Conservation (phyloP, 2,113 vertebrate species). For the Desmodus rotundus region DNA sequence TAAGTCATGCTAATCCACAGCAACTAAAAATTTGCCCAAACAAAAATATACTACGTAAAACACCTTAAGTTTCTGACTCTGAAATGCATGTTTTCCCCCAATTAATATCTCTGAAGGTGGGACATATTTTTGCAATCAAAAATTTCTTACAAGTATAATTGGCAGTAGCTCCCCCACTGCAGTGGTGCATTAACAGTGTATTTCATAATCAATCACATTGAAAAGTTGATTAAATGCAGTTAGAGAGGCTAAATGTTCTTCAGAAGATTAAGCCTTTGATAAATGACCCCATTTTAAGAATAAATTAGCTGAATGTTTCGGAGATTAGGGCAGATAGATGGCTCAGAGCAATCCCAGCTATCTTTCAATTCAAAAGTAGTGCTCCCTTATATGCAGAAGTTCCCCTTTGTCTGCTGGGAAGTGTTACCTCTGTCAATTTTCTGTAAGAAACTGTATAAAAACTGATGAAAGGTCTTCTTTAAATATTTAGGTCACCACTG, state of each 20-base stretch:
- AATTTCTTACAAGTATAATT: background rate
- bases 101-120: background rate
- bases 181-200: background rate
- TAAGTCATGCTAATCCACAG: background rate
- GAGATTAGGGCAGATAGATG: background rate
- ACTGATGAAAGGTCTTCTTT: background rate
- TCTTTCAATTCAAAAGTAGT: background rate
- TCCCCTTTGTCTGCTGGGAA: background rate
- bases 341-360: background rate
- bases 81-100: background rate
- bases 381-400: background rate
- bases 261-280: background rate
- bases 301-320: background rate
- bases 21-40: slow-evolving; percentile 18
- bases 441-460: background rate
- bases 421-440: background rate
- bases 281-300: background rate
- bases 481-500: background rate
- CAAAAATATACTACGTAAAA: background rate
- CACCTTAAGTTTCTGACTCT: background rate
- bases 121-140: background rate
- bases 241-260: background rate
- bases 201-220: background rate
- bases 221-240: background rate
- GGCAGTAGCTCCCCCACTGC: background rate